phyloP scores from a whole-genome alignment of 2,888 invertebrate species.

The Dryocosmus kuriphilus region DNA sequence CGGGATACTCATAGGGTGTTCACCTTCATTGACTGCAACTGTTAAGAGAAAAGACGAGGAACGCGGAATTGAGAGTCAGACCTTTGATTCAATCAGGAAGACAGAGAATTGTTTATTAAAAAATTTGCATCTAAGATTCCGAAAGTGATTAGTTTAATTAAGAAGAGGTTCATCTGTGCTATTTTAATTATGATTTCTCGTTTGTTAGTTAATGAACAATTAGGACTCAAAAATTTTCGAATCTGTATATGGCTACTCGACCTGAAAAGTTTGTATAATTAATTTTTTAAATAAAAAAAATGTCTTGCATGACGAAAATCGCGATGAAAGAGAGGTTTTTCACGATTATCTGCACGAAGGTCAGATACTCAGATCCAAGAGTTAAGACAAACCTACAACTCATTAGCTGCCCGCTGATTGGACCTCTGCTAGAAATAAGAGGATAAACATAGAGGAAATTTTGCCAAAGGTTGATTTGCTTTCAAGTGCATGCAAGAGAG shows the following conservation, averaged over 20 bases:
- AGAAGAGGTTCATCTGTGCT: neutral
- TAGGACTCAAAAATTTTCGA: too few species aligned
- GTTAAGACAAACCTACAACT: neutral
- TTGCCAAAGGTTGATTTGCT: slow-evolving; percentile 18
- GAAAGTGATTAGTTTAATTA: neutral
- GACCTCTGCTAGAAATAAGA: neutral
- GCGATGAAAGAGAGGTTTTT: slow-evolving; percentile 4
- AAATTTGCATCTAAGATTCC: neutral
- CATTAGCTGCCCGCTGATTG: slow-evolving; percentile 21
- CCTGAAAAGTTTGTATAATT: neutral
- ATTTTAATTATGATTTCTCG: neutral
- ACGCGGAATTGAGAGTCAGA: slow-evolving; percentile 21
- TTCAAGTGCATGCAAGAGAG: slow-evolving; percentile 9
- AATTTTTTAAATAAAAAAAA: neutral
- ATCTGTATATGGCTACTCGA: too few species aligned
- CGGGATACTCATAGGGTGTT: slow-evolving; percentile 3
- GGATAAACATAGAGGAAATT: slow-evolving; percentile 12
- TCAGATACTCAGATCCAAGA: neutral
- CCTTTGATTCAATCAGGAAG: slow-evolving; percentile 32
- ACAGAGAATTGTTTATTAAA: neutral
- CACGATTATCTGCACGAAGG: slow-evolving; percentile 25
- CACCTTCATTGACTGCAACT: slow-evolving; percentile 7
- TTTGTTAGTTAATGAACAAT: too few species aligned
- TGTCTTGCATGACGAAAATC: neutral
- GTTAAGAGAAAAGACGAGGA: slow-evolving; percentile 8